Evolutionary conservation across 1,140 invertebrate genomes (phyloP).

Genomic region (Ceratina australensis): DNA sequence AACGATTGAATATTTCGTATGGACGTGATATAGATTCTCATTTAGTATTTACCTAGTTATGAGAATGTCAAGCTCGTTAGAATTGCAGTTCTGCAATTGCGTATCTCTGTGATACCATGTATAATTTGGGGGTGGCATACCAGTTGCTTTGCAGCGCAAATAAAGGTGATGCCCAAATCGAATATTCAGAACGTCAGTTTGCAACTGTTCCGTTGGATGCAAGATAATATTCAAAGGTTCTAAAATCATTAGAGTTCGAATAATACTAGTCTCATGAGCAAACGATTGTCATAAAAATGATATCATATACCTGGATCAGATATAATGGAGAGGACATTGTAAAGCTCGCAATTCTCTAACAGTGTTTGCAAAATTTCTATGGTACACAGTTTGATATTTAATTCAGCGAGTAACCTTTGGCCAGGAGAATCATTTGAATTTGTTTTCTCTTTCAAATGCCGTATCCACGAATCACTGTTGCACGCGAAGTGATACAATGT

Average conservation of each 20-base stretch:
- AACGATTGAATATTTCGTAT: too few species aligned
- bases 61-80: slow-evolving; percentile 51
- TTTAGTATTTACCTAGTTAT: slow-evolving; percentile 54
- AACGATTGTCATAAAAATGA: background rate
- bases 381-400: slow-evolving; percentile 67
- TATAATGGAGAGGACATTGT: slow-evolving; percentile 62
- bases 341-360: slow-evolving; percentile 64
- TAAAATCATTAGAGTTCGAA: slow-evolving; percentile 33
- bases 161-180: slow-evolving; percentile 50
- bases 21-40: background rate
- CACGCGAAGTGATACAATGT: background rate
- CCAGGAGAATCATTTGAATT: slow-evolving; percentile 52
- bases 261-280: background rate
- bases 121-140: slow-evolving; percentile 70
- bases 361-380: slow-evolving; percentile 61
- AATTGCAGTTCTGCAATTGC: slow-evolving; percentile 42
- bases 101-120: slow-evolving; percentile 65
- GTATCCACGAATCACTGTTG: slow-evolving; percentile 56
- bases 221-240: slow-evolving; percentile 61
- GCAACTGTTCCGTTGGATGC: slow-evolving; percentile 54
- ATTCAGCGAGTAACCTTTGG: slow-evolving; percentile 62
- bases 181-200: slow-evolving; percentile 44
- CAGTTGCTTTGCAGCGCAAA: slow-evolving; percentile 64
- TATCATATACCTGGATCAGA: slow-evolving; percentile 58
- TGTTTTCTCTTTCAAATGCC: slow-evolving; percentile 48